Evolutionary conservation across 2,888 invertebrate species (phyloP).

Genomic region (Pachydiplax longipennis): DNA sequence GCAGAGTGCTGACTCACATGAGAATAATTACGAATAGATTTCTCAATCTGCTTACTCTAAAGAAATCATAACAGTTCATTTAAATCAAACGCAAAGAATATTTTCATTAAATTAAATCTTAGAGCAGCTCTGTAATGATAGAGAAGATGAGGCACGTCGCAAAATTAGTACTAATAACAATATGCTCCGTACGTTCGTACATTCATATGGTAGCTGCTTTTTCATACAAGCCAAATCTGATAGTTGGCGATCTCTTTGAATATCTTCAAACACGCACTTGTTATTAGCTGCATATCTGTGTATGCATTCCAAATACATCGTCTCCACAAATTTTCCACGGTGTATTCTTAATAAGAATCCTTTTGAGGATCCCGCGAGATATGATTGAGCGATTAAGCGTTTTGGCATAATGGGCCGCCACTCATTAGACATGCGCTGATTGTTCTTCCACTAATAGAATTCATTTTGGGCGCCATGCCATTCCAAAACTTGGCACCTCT

Average conservation of each 20-base stretch:
- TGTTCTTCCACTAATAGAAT: slow-evolving; percentile 8
- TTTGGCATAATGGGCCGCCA: neutral
- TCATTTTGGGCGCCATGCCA: neutral
- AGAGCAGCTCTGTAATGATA: too few relatives aligned
- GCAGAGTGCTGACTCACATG: too few relatives aligned
- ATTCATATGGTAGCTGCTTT: too few relatives aligned
- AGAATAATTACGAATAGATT: too few relatives aligned
- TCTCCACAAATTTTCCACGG: neutral
- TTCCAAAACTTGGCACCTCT: neutral
- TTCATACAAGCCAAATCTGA: neutral
- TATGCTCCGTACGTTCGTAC: too few relatives aligned
- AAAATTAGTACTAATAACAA: too few relatives aligned
- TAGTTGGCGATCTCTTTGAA: neutral
- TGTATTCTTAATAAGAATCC: slow-evolving; percentile 1
- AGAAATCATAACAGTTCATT: too few relatives aligned
- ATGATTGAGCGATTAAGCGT: slow-evolving; percentile 6
- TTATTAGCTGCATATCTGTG: neutral
- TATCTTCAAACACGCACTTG: slow-evolving; percentile 19
- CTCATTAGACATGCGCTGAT: slow-evolving; percentile 28
- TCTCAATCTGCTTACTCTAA: too few relatives aligned
- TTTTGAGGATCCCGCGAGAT: neutral
- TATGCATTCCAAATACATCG: neutral
- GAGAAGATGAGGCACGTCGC: too few relatives aligned
- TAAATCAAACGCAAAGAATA: too few relatives aligned
- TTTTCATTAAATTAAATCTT: too few relatives aligned